Evolutionary conservation across 37 sponge, comb jelly and placozoan species (phyloP).

Genomic region (Petrosia ficiformis): DNA sequence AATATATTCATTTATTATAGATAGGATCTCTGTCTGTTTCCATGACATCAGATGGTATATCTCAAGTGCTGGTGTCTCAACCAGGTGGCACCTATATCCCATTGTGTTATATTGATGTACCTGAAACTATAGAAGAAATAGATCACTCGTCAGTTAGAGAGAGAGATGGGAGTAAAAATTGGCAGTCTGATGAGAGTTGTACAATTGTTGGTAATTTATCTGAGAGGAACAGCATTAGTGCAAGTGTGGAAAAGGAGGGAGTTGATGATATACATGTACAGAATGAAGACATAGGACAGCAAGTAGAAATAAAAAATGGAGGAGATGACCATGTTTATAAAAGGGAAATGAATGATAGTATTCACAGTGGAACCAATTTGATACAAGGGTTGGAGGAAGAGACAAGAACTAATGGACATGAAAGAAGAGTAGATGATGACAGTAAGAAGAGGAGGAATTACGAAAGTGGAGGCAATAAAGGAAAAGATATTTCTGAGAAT

Average conservation of each 20-base stretch:
- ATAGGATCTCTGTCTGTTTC: slow-evolving; percentile 69
- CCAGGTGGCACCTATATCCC: slow-evolving; percentile 74
- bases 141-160: not conserved
- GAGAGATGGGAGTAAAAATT: not conserved
- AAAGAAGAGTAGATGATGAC: not conserved
- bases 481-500: not conserved
- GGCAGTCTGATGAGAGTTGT: not conserved
- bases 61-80: slow-evolving; percentile 66
- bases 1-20: slow-evolving; percentile 13
- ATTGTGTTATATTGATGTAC: not conserved
- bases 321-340: too few species aligned
- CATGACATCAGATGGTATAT: slow-evolving; percentile 1
- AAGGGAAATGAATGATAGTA: too few species aligned
- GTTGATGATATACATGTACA: too few species aligned
- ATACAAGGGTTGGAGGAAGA: not conserved
- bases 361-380: too few species aligned
- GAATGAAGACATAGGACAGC: too few species aligned
- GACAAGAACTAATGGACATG: too few species aligned
- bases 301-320: too few species aligned
- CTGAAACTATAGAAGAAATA: not conserved
- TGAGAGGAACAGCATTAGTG: not conserved
- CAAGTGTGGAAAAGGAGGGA: not conserved
- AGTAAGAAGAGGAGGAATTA: not conserved
- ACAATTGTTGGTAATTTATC: not conserved
- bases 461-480: too few species aligned